Evolutionary conservation across 2,888 invertebrate species (phyloP).

Genomic region (Napeogenes inachia): DNA sequence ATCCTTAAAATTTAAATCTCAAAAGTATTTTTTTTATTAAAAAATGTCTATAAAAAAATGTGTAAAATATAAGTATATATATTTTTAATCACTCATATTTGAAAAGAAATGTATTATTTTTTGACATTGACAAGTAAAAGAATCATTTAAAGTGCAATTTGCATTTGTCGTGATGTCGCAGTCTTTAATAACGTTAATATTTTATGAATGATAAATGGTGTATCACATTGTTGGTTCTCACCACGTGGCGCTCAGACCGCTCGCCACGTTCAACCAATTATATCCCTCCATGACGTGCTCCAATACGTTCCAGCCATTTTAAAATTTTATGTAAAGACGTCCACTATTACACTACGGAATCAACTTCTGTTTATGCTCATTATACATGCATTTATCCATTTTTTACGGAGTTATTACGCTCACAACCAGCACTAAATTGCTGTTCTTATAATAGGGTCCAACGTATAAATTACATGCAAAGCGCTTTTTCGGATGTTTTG

Average conservation of each 20-base stretch:
- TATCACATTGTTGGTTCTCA: slow-evolving; percentile 35
- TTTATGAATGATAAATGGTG: slow-evolving; percentile 19
- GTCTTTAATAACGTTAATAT: slow-evolving; percentile 32
- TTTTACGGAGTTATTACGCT: slow-evolving; percentile 46
- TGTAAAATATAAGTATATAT: too few relatives aligned
- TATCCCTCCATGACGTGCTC: slow-evolving; percentile 45
- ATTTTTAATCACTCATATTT: too few relatives aligned
- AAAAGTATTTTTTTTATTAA: too few relatives aligned
- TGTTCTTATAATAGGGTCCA: slow-evolving; percentile 15
- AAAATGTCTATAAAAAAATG: too few relatives aligned
- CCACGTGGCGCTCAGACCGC: slow-evolving; percentile 29
- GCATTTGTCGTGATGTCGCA: slow-evolving; percentile 11
- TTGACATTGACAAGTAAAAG: not conserved
- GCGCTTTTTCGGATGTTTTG: slow-evolving; percentile 43
- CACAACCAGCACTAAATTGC: slow-evolving; percentile 26
- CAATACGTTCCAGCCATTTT: slow-evolving; percentile 34
- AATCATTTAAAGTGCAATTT: not conserved
- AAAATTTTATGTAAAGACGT: slow-evolving; percentile 12
- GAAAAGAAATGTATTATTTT: too few relatives aligned
- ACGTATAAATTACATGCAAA: slow-evolving; percentile 16
- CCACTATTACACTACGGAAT: slow-evolving; percentile 19
- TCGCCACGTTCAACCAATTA: slow-evolving; percentile 32
- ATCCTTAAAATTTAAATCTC: too few relatives aligned
- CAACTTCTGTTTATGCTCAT: slow-evolving; percentile 33
- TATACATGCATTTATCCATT: slow-evolving; percentile 50